These are phyloP conservation scores for Allygus modestus DNA, from an alignment of 2,888 invertebrate genomes.

Conservation along the genomic window DNA sequence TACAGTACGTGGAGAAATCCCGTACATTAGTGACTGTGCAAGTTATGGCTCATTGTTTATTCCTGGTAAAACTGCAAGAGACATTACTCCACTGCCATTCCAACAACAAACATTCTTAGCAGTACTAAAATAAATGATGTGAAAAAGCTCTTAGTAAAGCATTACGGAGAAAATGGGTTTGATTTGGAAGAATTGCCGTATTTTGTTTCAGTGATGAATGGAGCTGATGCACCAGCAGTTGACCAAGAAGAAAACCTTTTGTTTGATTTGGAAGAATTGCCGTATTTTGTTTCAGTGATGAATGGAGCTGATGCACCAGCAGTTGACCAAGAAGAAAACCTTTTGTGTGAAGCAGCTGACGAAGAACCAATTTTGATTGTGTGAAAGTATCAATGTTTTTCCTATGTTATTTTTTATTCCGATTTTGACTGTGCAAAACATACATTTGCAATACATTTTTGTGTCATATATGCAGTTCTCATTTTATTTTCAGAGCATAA, in stretches of 20 bases:
- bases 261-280: too few species aligned
- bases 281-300: background rate
- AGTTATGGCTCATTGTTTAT: slow-evolving; percentile 4
- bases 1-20: slow-evolving; percentile 5
- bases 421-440: too few species aligned
- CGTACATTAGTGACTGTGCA: background rate
- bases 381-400: background rate
- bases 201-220: slow-evolving; percentile 11
- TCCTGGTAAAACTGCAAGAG: slow-evolving; percentile 19
- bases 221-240: slow-evolving; percentile 2
- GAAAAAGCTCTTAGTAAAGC: slow-evolving; percentile 15
- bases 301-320: slow-evolving; percentile 22
- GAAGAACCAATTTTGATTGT: slow-evolving; percentile 20
- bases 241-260: background rate
- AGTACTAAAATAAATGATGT: background rate
- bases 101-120: slow-evolving; percentile 22
- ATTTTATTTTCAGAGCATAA: too few species aligned
- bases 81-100: slow-evolving; percentile 41
- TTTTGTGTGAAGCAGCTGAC: too few species aligned
- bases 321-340: background rate
- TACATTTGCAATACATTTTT: too few species aligned
- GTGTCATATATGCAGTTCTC: too few species aligned
- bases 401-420: slow-evolving; percentile 8
- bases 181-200: background rate
- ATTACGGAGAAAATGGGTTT: slow-evolving; percentile 20